Conservation (phyloP, 2,113 vertebrate species). For the Platanista minor region DNA sequence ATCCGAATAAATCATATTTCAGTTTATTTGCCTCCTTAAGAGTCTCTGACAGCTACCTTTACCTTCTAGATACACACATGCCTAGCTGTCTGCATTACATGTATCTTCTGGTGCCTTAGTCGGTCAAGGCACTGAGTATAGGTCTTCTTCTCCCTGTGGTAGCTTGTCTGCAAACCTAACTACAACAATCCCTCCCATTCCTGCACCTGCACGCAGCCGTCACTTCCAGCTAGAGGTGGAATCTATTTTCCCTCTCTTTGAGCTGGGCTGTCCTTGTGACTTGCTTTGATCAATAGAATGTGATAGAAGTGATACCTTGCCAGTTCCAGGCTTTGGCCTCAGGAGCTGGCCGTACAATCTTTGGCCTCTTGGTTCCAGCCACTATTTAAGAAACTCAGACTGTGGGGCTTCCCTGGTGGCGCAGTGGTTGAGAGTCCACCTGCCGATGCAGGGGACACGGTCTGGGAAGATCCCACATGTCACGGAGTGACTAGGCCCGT, state of each 20-base stretch:
- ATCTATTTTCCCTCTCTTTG: neutral
- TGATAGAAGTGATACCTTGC: neutral
- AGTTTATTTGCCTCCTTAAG: neutral
- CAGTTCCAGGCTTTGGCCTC: neutral
- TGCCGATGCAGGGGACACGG: too few species aligned
- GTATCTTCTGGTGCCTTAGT: neutral
- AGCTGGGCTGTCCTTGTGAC: neutral
- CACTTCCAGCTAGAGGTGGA: neutral
- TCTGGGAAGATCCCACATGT: too few species aligned
- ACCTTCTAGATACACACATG: neutral
- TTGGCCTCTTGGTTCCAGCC: neutral
- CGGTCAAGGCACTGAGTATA: neutral
- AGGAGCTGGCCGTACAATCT: neutral
- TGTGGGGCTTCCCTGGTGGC: too few species aligned
- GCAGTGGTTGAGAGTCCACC: too few species aligned
- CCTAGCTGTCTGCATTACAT: neutral
- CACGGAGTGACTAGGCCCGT: too few species aligned
- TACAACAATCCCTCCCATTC: neutral
- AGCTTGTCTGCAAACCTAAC: neutral
- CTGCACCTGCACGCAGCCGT: fast-evolving
- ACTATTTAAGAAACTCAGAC: neutral
- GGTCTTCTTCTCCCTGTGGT: neutral
- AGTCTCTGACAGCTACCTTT: neutral
- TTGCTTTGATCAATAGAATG: neutral
- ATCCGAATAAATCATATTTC: neutral